These are phyloP conservation scores for Chelon labrosus DNA, from an alignment of 2,797 vertebrate species.

Conservation along the genomic window DNA sequence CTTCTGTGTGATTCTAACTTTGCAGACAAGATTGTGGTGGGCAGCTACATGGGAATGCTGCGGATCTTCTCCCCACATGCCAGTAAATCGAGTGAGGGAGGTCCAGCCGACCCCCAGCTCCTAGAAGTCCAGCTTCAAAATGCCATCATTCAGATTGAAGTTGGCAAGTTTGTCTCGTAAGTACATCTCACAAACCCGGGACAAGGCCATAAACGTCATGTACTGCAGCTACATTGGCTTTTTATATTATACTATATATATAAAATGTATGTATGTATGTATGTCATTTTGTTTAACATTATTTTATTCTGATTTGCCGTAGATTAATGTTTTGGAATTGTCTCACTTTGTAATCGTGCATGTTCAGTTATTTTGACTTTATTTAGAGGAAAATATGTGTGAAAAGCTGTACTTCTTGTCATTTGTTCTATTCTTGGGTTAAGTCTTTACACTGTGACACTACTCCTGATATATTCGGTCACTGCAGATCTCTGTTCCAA, in stretches of 20 bases:
- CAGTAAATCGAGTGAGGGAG: constrained; percentile 83
- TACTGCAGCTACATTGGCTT: background rate
- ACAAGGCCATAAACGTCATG: background rate
- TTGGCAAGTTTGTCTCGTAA: constrained; percentile 99
- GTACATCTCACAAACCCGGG: constrained; percentile 68
- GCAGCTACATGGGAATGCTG: constrained; percentile 95
- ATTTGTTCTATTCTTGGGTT: background rate
- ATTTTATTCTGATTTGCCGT: no score
- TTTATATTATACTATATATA: no score
- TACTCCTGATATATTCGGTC: constrained; percentile 20
- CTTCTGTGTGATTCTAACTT: constrained; percentile 15
- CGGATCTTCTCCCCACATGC: constrained; percentile 91
- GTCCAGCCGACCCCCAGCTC: constrained; percentile 88
- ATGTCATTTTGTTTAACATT: no score
- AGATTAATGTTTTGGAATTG: no score
- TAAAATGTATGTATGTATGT: no score
- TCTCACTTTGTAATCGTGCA: no score
- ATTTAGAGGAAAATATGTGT: background rate
- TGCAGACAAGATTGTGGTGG: constrained; percentile 95
- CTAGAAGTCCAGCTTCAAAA: constrained; percentile 92
- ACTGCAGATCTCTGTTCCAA: constrained; percentile 9
- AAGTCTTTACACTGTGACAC: background rate
- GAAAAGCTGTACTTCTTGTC: no score
- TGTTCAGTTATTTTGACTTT: background rate
- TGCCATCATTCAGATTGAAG: constrained; percentile 93